Evolutionary conservation across 2,797 vertebrate species (phyloP).

Genomic region (Halcyon leucocephala): DNA sequence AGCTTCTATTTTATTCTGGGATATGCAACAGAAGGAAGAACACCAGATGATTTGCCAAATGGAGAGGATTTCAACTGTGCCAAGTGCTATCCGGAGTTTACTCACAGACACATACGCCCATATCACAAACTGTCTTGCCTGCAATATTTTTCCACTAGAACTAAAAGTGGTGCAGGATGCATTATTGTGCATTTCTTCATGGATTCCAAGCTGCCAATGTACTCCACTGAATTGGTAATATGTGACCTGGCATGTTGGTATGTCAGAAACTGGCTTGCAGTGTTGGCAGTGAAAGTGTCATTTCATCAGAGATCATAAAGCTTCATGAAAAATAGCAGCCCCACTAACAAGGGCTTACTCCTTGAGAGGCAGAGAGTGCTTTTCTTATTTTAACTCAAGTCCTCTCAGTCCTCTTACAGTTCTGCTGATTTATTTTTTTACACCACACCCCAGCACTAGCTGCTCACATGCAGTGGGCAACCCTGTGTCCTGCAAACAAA

Average conservation of each 20-base stretch:
- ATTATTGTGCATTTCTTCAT: background rate
- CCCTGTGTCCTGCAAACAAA: background rate
- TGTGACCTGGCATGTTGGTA: background rate
- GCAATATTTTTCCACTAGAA: background rate
- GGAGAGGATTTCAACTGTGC: background rate
- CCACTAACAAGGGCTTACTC: background rate
- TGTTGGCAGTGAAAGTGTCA: background rate
- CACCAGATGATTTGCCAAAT: constrained; percentile 55
- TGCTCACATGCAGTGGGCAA: background rate
- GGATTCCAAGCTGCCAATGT: background rate
- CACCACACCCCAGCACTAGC: background rate
- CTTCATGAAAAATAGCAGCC: background rate
- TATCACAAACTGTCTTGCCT: background rate
- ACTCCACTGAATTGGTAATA: rapidly evolving
- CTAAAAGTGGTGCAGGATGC: background rate
- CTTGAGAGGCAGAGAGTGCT: background rate
- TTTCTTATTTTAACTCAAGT: constrained; percentile 4
- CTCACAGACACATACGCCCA: background rate
- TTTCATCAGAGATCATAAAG: background rate
- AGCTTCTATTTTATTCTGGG: constrained; percentile 2
- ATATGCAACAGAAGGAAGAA: constrained; percentile 31
- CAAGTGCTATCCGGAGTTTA: constrained; percentile 47
- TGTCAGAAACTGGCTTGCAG: background rate
- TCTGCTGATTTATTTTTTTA: background rate
- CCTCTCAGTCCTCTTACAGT: background rate